A percentile compares a stretch with the other conserved stretches of the same genome.
These are phyloP conservation scores for Climacteris rufus DNA, from an alignment of 2,113 vertebrate genomes.

Conservation along the genomic window DNA sequence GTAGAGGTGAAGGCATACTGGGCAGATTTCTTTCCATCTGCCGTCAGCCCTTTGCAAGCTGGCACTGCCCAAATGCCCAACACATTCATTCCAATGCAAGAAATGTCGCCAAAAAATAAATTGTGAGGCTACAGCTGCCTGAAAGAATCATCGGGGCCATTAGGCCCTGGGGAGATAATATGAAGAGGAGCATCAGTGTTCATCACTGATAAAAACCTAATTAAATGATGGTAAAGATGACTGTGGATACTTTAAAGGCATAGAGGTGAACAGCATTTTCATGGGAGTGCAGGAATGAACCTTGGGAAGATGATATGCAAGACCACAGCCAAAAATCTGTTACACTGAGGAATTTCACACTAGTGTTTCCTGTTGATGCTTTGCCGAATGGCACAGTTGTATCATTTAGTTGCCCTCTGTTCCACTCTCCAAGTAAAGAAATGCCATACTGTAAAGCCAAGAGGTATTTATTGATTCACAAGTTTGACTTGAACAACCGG, in stretches of 20 bases:
- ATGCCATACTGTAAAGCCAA: constrained; percentile 23
- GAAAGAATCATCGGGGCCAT: constrained; percentile 68
- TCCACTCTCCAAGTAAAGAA: constrained; percentile 58
- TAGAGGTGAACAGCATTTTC: constrained; percentile 61
- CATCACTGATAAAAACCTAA: constrained; percentile 61
- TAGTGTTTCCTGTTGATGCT: constrained; percentile 71
- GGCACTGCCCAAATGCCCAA: constrained; percentile 73
- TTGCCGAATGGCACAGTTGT: constrained; percentile 61
- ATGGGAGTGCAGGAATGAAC: neutral
- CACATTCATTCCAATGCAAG: constrained; percentile 67
- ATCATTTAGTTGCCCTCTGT: constrained; percentile 66
- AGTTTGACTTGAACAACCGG: neutral
- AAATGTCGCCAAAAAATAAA: constrained; percentile 71
- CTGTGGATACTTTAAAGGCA: constrained; percentile 35
- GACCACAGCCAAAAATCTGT: constrained; percentile 66
- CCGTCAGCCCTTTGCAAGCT: constrained; percentile 77
- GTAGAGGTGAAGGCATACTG: constrained; percentile 72
- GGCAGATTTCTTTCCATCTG: constrained; percentile 83
- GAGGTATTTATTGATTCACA: constrained; percentile 46
- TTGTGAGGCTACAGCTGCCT: constrained; percentile 69
- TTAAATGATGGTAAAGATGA: constrained; percentile 62
- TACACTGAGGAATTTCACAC: constrained; percentile 66
- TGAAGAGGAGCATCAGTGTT: constrained; percentile 52
- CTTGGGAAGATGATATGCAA: constrained; percentile 46
- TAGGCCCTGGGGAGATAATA: constrained; percentile 63